Conservation (phyloP, 2,797 vertebrate genomes). For the Centroberyx gerrardi region DNA sequence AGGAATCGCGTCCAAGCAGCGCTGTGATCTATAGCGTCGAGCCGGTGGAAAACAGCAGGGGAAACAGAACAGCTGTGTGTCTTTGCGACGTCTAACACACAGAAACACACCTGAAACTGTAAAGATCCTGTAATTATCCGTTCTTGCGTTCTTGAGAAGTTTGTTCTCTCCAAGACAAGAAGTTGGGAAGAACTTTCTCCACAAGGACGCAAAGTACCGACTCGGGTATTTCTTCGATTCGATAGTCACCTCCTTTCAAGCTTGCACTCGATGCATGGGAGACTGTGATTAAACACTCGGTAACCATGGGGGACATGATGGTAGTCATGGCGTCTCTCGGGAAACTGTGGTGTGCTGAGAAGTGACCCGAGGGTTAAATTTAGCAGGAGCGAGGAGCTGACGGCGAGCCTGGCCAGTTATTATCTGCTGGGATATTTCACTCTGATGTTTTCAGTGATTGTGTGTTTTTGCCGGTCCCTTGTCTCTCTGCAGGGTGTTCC, state of each 20-base stretch:
- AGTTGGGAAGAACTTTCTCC: not conserved
- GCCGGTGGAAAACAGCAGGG: not conserved
- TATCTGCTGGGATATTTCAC: conserved; percentile 19
- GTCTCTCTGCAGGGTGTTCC: too few species aligned
- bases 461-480: too few species aligned
- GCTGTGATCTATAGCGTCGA: conserved; percentile 9
- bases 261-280: not conserved
- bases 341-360: conserved; percentile 16
- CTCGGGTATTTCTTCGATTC: conserved; percentile 1
- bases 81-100: too few species aligned
- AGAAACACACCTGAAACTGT: not conserved
- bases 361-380: conserved; percentile 35
- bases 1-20: conserved; percentile 8
- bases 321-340: conserved; percentile 14
- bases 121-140: not conserved
- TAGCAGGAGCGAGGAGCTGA: conserved; percentile 30
- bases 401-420: not conserved
- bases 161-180: not conserved
- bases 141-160: not conserved
- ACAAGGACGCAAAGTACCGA: not conserved
- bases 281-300: too few species aligned
- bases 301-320: not conserved
- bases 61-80: conserved; percentile 20
- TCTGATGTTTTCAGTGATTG: not conserved
- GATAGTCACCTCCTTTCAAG: conserved; percentile 14